Evolutionary conservation across 2,888 invertebrate species (phyloP).

Genomic region (Nesidiocoris tenuis): DNA sequence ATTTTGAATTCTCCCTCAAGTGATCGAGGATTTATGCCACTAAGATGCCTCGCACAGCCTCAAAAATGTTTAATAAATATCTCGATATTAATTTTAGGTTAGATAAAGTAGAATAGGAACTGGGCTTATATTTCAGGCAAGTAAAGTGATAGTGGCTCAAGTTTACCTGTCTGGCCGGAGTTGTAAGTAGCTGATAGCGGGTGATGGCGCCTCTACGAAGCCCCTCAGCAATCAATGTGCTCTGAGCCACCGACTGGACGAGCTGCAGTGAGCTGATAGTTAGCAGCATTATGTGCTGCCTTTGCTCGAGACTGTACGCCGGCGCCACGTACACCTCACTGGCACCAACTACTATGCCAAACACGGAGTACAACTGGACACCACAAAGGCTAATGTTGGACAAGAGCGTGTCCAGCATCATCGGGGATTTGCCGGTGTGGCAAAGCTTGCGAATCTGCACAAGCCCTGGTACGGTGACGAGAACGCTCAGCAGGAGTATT

Average conservation of each 20-base stretch:
- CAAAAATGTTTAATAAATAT: too few relatives aligned
- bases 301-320: conserved; percentile 50
- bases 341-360: conserved; percentile 57
- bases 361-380: conserved; percentile 57
- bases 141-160: too few relatives aligned
- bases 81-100: too few relatives aligned
- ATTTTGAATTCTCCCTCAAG: too few relatives aligned
- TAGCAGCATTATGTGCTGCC: conserved; percentile 56
- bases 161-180: conserved; percentile 61
- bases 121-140: too few relatives aligned
- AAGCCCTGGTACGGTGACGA: conserved; percentile 56
- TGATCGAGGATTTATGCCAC: too few relatives aligned
- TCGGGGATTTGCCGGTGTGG: conserved; percentile 55
- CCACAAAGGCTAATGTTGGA: conserved; percentile 57
- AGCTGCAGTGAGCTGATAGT: conserved; percentile 56
- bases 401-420: conserved; percentile 56
- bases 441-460: conserved; percentile 57
- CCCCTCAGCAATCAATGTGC: conserved; percentile 57
- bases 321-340: conserved; percentile 53
- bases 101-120: too few relatives aligned
- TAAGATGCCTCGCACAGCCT: too few relatives aligned
- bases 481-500: conserved; percentile 55
- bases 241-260: conserved; percentile 57
- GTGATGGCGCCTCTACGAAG: conserved; percentile 57
- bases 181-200: conserved; percentile 57